Evolutionary conservation across 2,888 invertebrate species (phyloP).

Genomic region (Lypha dubia): DNA sequence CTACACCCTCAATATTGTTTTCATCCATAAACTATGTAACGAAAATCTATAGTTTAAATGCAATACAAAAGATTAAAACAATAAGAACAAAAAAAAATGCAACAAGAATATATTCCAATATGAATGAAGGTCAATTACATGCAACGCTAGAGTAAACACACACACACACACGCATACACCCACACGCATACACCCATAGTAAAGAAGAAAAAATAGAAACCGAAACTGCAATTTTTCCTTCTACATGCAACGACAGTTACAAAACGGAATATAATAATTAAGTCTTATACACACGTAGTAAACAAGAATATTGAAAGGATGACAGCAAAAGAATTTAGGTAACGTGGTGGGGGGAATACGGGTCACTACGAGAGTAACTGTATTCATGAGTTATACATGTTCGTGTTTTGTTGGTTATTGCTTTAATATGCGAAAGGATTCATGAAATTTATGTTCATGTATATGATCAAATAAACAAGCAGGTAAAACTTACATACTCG

Average conservation of each 20-base stretch:
- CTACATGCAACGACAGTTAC: constrained; percentile 38
- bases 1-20: constrained; percentile 55
- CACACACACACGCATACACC: not conserved
- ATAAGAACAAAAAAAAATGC: not conserved
- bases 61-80: constrained; percentile 34
- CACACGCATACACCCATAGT: not conserved
- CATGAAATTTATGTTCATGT: constrained; percentile 22
- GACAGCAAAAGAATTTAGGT: not conserved
- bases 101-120: constrained; percentile 47
- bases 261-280: constrained; percentile 52
- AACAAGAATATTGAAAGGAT: constrained; percentile 3
- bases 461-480: constrained; percentile 43
- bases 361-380: not conserved
- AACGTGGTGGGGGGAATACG: not conserved
- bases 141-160: constrained; percentile 35
- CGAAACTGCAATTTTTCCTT: constrained; percentile 42
- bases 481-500: constrained; percentile 6
- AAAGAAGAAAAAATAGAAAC: not conserved
- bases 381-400: constrained; percentile 20
- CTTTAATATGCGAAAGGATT: not conserved
- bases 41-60: constrained; percentile 58
- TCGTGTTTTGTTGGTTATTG: not conserved
- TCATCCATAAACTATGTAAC: constrained; percentile 56
- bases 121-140: constrained; percentile 71
- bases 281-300: constrained; percentile 4